Conservation (phyloP, 2,888 invertebrate species). For the Melangyna quadrimaculata region DNA sequence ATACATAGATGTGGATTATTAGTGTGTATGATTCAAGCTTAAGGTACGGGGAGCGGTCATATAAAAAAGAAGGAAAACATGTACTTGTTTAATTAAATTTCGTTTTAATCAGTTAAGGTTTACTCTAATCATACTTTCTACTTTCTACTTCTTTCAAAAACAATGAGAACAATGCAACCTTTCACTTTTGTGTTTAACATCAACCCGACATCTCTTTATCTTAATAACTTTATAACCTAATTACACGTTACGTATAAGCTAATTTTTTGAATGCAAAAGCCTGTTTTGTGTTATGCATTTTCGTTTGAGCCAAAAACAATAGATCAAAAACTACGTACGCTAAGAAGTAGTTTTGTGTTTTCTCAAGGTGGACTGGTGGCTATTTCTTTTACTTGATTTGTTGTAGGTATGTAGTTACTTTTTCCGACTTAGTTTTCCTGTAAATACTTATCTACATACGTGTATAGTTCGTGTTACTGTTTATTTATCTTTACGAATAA, state of each 20-base stretch:
- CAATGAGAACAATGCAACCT: neutral
- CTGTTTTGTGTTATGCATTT: neutral
- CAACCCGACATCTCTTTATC: neutral
- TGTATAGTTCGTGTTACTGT: too few relatives aligned
- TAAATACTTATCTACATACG: neutral
- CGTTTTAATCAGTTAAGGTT: neutral
- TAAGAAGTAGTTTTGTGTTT: neutral
- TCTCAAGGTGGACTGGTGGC: neutral
- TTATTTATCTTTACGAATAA: neutral
- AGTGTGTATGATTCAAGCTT: neutral
- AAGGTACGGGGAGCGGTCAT: neutral
- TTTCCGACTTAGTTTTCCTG: neutral
- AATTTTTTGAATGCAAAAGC: neutral
- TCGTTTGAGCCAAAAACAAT: neutral
- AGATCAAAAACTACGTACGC: neutral
- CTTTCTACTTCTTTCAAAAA: neutral
- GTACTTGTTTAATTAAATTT: neutral
- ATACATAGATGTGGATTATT: neutral
- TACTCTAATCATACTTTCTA: neutral
- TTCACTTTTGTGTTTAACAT: slow-evolving; percentile 2
- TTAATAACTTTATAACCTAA: neutral
- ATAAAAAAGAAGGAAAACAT: neutral
- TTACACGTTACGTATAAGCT: neutral
- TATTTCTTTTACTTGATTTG: neutral
- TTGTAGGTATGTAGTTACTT: neutral